phyloP scores from a whole-genome alignment of 2,797 vertebrate species.

The Myripristis murdjan region DNA sequence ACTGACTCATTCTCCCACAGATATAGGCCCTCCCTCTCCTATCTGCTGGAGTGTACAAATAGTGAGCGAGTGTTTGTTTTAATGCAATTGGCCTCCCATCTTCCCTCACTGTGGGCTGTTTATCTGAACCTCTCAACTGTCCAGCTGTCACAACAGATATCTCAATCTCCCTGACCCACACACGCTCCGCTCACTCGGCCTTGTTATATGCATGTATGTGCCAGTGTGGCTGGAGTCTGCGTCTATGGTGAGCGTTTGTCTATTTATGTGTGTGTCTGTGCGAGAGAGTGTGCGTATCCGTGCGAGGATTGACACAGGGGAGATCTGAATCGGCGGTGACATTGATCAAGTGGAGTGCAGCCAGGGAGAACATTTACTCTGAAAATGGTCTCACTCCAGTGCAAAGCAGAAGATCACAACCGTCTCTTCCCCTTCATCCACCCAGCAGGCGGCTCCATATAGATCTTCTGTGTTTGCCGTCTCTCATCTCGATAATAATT shows the following conservation, averaged over 20 bases:
- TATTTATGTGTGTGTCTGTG: too few species aligned
- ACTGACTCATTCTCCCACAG: conserved; percentile 58
- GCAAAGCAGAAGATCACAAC: conserved; percentile 44
- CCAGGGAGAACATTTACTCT: conserved; percentile 61
- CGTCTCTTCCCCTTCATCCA: conserved; percentile 12
- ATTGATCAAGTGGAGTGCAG: conserved; percentile 75
- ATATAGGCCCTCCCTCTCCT: conserved; percentile 60
- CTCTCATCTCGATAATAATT: conserved; percentile 21
- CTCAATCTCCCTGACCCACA: conserved; percentile 76
- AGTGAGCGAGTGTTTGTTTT: conserved; percentile 79
- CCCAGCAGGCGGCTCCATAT: conserved; percentile 13
- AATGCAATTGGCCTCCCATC: conserved; percentile 72
- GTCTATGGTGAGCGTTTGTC: conserved; percentile 33
- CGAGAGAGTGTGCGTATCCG: too few species aligned
- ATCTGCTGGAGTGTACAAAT: conserved; percentile 64
- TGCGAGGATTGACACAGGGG: conserved; percentile 44
- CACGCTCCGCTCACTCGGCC: conserved; percentile 55
- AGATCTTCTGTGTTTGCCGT: neutral
- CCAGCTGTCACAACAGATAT: conserved; percentile 87
- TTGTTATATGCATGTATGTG: conserved; percentile 54
- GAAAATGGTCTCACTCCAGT: conserved; percentile 30
- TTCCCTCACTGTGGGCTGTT: conserved; percentile 73
- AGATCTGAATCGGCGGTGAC: conserved; percentile 72
- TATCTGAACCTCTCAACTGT: conserved; percentile 82
- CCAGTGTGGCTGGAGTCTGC: conserved; percentile 26